Evolutionary conservation across 2,113 vertebrate species (phyloP).

Genomic region (Dermatemys mawii): DNA sequence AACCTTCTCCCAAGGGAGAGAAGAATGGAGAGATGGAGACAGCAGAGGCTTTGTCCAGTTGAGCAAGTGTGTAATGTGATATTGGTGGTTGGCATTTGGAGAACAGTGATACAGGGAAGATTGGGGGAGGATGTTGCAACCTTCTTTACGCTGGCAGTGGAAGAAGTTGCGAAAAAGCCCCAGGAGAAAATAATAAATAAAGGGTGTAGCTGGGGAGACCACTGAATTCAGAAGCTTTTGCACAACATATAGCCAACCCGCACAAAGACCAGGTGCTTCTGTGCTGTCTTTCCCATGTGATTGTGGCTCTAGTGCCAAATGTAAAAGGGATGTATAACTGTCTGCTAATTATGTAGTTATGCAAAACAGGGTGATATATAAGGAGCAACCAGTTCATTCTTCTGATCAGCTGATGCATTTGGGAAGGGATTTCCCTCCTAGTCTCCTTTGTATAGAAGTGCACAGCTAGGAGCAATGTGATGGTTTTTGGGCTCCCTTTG

Average conservation of each 20-base stretch:
- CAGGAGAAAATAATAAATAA: constrained; percentile 69
- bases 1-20: constrained; percentile 39
- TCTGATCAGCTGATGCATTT: constrained; percentile 42
- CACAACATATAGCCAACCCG: constrained; percentile 30
- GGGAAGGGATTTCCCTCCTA: constrained; percentile 37
- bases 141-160: constrained; percentile 50
- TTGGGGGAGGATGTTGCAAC: constrained; percentile 46
- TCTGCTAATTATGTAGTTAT: not conserved
- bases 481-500: not conserved
- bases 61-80: not conserved
- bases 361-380: not conserved
- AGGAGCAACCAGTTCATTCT: constrained; percentile 24
- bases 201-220: constrained; percentile 45
- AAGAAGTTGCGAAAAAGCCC: constrained; percentile 59
- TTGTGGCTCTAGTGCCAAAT: constrained; percentile 54
- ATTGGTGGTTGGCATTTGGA: constrained; percentile 15
- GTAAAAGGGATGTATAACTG: not conserved
- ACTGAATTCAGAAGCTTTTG: constrained; percentile 47
- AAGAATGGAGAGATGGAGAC: not conserved
- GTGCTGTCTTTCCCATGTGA: constrained; percentile 6
- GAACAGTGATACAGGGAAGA: not conserved
- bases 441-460: not conserved
- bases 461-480: not conserved
- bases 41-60: constrained; percentile 17
- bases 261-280: constrained; percentile 50